Conservation (phyloP, 2,797 vertebrate genomes). For the Hylomyscus alleni region DNA sequence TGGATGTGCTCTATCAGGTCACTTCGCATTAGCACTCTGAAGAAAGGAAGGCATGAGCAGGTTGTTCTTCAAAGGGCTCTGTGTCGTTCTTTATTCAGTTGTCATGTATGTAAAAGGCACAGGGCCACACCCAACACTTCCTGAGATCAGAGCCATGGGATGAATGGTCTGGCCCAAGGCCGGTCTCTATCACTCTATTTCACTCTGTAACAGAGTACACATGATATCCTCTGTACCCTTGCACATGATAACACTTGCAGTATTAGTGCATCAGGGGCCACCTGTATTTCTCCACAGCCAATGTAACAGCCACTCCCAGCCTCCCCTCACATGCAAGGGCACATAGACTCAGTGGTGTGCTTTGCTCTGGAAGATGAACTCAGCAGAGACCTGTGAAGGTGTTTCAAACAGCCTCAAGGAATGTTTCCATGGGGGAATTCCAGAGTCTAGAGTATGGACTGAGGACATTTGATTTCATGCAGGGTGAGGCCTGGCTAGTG, state of each 20-base stretch:
- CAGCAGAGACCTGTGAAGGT: accelerated
- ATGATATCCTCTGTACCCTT: too few species aligned
- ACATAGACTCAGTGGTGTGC: neutral
- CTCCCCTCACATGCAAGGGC: neutral
- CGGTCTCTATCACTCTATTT: too few species aligned
- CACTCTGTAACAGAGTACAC: neutral
- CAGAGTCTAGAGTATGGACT: too few species aligned
- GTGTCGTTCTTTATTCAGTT: neutral
- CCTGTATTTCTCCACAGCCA: accelerated
- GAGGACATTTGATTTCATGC: too few species aligned
- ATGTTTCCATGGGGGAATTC: neutral
- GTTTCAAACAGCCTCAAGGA: neutral
- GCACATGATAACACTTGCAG: neutral
- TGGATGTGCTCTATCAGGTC: too few species aligned
- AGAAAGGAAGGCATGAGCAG: neutral
- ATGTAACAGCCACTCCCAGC: neutral
- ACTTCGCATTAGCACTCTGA: neutral
- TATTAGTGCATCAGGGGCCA: neutral
- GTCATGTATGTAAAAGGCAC: neutral
- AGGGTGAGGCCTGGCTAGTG: neutral
- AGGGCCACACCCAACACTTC: neutral
- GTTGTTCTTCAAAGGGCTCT: neutral
- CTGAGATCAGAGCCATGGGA: neutral
- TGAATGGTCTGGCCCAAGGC: neutral
- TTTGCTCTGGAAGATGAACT: neutral